Percentiles rank a stretch among this genome's conserved stretches.
Evolutionary conservation across 2,888 invertebrate species (phyloP).

Genomic region (Pandemis cinnamomeana): DNA sequence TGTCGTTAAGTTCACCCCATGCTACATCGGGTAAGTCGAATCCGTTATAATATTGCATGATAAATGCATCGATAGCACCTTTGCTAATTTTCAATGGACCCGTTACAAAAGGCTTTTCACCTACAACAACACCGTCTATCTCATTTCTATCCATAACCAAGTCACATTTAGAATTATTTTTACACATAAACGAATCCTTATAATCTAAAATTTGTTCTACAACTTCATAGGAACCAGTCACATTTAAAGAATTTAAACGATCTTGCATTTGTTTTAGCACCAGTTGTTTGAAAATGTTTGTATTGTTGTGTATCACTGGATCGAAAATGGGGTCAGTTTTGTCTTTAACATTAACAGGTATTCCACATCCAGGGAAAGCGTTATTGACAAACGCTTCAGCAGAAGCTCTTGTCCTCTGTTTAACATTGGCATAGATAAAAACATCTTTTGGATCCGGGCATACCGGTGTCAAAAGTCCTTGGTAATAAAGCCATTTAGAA

Average conservation of each 20-base stretch:
- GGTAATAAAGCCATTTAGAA: slow-evolving; percentile 56
- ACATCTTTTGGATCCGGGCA: slow-evolving; percentile 65
- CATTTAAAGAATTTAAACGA: slow-evolving; percentile 54
- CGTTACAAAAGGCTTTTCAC: slow-evolving; percentile 62
- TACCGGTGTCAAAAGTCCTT: slow-evolving; percentile 52
- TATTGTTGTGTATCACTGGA: slow-evolving; percentile 67
- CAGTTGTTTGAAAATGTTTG: slow-evolving; percentile 56
- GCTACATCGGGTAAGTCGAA: slow-evolving; percentile 64
- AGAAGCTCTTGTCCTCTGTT: slow-evolving; percentile 68
- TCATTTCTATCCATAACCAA: slow-evolving; percentile 60
- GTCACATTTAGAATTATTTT: slow-evolving; percentile 60
- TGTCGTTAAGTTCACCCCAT: slow-evolving; percentile 63
- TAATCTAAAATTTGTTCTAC: slow-evolving; percentile 69
- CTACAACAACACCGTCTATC: slow-evolving; percentile 52
- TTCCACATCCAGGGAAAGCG: slow-evolving; percentile 67
- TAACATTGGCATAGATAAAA: slow-evolving; percentile 69
- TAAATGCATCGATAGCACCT: slow-evolving; percentile 70
- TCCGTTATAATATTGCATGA: slow-evolving; percentile 76
- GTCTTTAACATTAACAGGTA: slow-evolving; percentile 61
- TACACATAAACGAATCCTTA: slow-evolving; percentile 64
- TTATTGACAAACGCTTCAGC: slow-evolving; percentile 66
- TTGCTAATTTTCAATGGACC: slow-evolving; percentile 75
- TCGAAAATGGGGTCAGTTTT: slow-evolving; percentile 66
- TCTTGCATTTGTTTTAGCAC: slow-evolving; percentile 61
- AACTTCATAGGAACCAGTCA: slow-evolving; percentile 59